These are phyloP conservation scores for Ancistrus triradiatus DNA, from an alignment of 2,113 vertebrate genomes.

Conservation along the genomic window DNA sequence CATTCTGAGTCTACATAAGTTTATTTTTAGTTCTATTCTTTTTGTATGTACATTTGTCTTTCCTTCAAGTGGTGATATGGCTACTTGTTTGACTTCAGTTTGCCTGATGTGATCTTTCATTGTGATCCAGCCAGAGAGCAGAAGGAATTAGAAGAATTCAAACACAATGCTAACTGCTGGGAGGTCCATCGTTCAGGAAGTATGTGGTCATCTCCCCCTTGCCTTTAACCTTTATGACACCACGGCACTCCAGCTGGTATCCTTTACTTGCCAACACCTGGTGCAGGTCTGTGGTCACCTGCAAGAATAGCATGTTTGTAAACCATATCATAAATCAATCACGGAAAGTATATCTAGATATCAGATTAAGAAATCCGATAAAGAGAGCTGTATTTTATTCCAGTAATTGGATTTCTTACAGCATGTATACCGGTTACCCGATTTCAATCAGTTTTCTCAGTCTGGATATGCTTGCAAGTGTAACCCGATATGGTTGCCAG, in stretches of 20 bases:
- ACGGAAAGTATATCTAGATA: too few relatives aligned
- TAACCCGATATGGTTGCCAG: too few relatives aligned
- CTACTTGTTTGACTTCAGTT: constrained; percentile 52
- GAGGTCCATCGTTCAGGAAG: constrained; percentile 87
- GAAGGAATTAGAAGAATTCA: constrained; percentile 27
- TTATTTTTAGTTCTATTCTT: constrained; percentile 38
- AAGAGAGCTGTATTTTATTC: too few relatives aligned
- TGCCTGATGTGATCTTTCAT: constrained; percentile 56
- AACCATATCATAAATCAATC: too few relatives aligned
- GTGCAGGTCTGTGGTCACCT: constrained; percentile 92
- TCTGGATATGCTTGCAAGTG: too few relatives aligned
- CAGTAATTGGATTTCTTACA: too few relatives aligned
- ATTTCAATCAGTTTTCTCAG: too few relatives aligned
- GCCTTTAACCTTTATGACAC: constrained; percentile 92
- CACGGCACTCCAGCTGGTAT: constrained; percentile 87
- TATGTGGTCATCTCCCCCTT: constrained; percentile 98
- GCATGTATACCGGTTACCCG: too few relatives aligned
- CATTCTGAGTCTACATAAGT: constrained; percentile 48
- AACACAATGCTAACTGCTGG: constrained; percentile 77
- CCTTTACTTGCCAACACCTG: constrained; percentile 87
- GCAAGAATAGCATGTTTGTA: too few relatives aligned
- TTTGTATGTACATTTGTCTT: constrained; percentile 18
- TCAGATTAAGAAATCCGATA: too few relatives aligned
- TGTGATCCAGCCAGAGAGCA: constrained; percentile 26
- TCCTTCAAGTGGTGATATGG: constrained; percentile 64